Base-by-base conservation (phyloP, 2,113 vertebrate genomes). In the Butorides virescens region DNA sequence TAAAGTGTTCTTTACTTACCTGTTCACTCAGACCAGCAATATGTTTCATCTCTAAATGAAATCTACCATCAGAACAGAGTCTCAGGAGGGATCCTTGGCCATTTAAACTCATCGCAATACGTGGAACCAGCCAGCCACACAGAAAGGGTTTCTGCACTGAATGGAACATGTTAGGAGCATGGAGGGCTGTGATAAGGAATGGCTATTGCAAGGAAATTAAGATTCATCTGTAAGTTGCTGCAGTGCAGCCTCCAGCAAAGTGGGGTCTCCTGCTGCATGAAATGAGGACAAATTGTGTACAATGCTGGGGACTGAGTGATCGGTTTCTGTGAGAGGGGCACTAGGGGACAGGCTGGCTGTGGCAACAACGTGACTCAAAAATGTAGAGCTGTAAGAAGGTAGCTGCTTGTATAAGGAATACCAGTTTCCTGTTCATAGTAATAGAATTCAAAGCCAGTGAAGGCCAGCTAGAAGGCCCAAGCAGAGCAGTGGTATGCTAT, bases 281-380 rank as follows among this genome's bases (percentile, higher is more conserved):
- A 74, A 75, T 0, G 3, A 77, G 36, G n/a, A 30, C 23, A 66
- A 18, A 79, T 44, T 66, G 14, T 36, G 20, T 49, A 47, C 0
- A 0, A 5, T 74, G 21, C 23, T 68, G 23, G 11, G 13, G 16
- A 15, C 11, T 29, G 49, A 72, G 18, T 11, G 7, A 42, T 65
- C 10, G 13, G 3, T 56, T 91, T 80, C 62, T 53, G 19, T 58
- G 58, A 66, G 58, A 66, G 27, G 15, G 19, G 36, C 27, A 49
- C 6, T 10, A 80, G 34, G 7, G 34, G 17, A 18, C 32, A 46
- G 0, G 0, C 4, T 42, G 20, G 16, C 10, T 36, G 29, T 58
- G 30, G 18, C 22, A 26, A 71, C 9, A 82, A 21, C 36, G 18
- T 76, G 20, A 10, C 29, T 62, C 27, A 37, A 9, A 67, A 55